These are phyloP conservation scores for Phengaris alcon DNA, from an alignment of 2,888 invertebrate species.

Conservation along the genomic window DNA sequence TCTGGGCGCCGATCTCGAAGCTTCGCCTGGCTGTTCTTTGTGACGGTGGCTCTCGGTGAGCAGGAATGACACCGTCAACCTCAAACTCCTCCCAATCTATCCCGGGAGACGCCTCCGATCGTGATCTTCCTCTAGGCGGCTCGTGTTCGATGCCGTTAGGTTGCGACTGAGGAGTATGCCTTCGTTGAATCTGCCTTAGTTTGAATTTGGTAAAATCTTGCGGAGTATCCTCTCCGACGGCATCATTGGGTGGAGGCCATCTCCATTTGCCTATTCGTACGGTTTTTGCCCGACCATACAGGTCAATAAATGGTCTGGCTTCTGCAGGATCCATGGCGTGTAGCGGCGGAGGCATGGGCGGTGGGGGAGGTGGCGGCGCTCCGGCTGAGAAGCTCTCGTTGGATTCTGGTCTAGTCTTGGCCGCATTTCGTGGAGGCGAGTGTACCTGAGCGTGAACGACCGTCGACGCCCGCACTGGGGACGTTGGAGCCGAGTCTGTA, in stretches of 20 bases:
- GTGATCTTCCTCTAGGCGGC: slow-evolving; percentile 63
- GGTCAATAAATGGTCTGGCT: slow-evolving; percentile 90
- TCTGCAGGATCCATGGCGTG: slow-evolving; percentile 90
- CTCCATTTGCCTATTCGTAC: slow-evolving; percentile 97
- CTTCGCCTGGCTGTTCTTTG: slow-evolving; percentile 78
- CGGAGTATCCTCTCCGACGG: slow-evolving; percentile 82
- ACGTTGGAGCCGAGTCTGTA: slow-evolving; percentile 64
- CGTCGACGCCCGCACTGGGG: slow-evolving; percentile 64
- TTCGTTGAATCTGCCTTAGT: slow-evolving; percentile 88
- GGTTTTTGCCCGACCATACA: slow-evolving; percentile 95
- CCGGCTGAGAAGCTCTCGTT: slow-evolving; percentile 65
- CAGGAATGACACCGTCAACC: slow-evolving; percentile 77
- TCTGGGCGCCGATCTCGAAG: slow-evolving; percentile 89
- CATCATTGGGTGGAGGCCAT: slow-evolving; percentile 93
- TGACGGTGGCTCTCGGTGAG: slow-evolving; percentile 66
- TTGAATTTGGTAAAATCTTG: slow-evolving; percentile 94
- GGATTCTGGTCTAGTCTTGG: slow-evolving; percentile 61
- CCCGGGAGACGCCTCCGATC: slow-evolving; percentile 73
- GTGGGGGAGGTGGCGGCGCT: slow-evolving; percentile 89
- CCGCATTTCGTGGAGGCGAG: slow-evolving; percentile 68
- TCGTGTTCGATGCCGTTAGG: slow-evolving; percentile 66
- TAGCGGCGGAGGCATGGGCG: slow-evolving; percentile 92
- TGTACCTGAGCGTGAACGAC: slow-evolving; percentile 78
- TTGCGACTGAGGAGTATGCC: slow-evolving; percentile 86
- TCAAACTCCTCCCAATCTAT: slow-evolving; percentile 94